Conservation (phyloP, 2,113 vertebrate species). For the Stigmatopora nigra region DNA sequence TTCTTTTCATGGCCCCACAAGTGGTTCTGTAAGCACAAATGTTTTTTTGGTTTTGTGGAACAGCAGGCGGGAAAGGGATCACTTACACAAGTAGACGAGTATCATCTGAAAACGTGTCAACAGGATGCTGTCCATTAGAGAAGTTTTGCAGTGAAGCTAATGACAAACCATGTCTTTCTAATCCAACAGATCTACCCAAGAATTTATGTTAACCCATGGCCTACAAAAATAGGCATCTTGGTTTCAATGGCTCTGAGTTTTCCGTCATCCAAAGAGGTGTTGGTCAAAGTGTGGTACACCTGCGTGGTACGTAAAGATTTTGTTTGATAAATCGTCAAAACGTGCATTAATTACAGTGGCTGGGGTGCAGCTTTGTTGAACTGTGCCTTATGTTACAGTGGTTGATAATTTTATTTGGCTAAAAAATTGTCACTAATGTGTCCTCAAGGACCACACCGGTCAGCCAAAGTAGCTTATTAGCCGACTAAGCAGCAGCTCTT, state of each 20-base stretch:
- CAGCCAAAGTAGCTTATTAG: constrained; percentile 9
- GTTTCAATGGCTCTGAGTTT: neutral
- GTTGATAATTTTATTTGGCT: too few relatives aligned
- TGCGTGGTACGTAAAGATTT: too few relatives aligned
- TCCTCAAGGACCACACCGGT: too few relatives aligned
- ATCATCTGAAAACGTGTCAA: constrained; percentile 63
- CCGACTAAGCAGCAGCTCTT: constrained; percentile 33
- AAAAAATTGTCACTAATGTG: too few relatives aligned
- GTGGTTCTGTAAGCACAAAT: constrained; percentile 13
- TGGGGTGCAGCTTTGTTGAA: too few relatives aligned
- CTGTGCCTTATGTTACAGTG: too few relatives aligned
- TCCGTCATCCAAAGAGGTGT: neutral
- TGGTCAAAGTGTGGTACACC: neutral
- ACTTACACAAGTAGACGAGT: constrained; percentile 59
- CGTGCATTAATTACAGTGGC: too few relatives aligned
- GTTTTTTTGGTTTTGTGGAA: constrained; percentile 24
- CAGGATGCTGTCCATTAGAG: constrained; percentile 67
- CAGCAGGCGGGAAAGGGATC: constrained; percentile 58
- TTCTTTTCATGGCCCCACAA: constrained; percentile 14
- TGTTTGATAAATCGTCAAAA: too few relatives aligned
- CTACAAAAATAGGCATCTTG: neutral
- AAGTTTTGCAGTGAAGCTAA: constrained; percentile 68
- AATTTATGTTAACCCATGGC: constrained; percentile 2
- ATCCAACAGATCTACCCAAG: constrained; percentile 53
- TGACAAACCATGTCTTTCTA: constrained; percentile 62